These are phyloP conservation scores for Clarias macrocephalus DNA, from an alignment of 2,113 vertebrate species.

Conservation along the genomic window DNA sequence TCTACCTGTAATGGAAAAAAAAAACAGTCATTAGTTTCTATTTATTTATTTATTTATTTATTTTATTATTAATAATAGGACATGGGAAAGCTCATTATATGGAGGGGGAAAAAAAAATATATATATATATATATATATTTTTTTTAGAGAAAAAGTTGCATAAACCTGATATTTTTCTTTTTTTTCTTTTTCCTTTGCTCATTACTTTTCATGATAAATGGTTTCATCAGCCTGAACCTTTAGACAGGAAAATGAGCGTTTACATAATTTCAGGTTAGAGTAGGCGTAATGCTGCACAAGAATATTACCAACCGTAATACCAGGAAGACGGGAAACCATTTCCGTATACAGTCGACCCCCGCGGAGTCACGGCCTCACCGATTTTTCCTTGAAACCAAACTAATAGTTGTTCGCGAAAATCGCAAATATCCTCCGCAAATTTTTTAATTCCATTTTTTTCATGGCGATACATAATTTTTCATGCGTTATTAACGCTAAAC, in stretches of 20 bases:
- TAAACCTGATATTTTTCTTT: background rate
- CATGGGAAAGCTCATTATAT: background rate
- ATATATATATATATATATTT: too few species aligned
- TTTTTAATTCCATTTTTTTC: too few species aligned
- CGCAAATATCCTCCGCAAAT: too few species aligned
- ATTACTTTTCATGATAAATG: background rate
- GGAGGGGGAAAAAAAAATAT: too few species aligned
- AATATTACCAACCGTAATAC: background rate
- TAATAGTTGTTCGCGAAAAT: too few species aligned
- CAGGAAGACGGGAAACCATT: too few species aligned
- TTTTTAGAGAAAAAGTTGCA: background rate
- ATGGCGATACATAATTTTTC: too few species aligned
- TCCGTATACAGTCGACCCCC: too few species aligned
- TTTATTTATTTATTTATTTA: background rate
- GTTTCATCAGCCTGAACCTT: background rate
- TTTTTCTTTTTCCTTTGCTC: background rate
- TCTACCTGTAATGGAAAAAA: background rate
- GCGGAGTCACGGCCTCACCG: too few species aligned
- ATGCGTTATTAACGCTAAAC: too few species aligned
- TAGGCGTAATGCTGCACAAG: background rate
- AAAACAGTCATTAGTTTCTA: background rate
- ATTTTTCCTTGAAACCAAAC: too few species aligned
- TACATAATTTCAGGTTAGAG: background rate
- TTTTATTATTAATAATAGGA: background rate
- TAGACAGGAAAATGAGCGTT: background rate